Evolutionary conservation across 1,140 invertebrate species (phyloP), one percentile per base, ranked within the genome.

Genomic region (Acromyrmex heyeri): DNA sequence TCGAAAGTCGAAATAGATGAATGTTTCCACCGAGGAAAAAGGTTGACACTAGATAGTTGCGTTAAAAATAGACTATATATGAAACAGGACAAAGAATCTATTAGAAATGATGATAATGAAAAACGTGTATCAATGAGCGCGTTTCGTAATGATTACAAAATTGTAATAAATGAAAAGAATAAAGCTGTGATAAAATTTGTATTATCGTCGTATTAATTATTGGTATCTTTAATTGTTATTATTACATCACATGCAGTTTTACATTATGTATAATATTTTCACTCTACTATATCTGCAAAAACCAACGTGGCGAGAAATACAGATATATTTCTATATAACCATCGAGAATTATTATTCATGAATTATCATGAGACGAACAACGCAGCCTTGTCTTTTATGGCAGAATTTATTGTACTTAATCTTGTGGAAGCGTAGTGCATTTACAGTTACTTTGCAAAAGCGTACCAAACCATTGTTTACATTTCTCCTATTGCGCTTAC

Each of bases 381-480:
- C 38, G n/a, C 18, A 6, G 69, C 14, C 18, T 7, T 6, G 12
- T 73, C 38, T 38, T 75, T 75, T 62, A 34, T 21, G 38, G 38
- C 27, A 48, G 24, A 83, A 83, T 73, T n/a, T 61, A 83, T 75
- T 61, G 27, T 38, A 48, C 70, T 61, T 83, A 83, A 73, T 83
- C 79, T 83, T 83, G 55, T 21, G 24, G 69, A 72, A 70, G 79
- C 79, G 57, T 44, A 61, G 55, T 83, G 55, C 69, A 83, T 83
- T 83, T 83, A 34, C 69, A 21, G 76, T 79, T 67, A 67, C 8
- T 83, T 34, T 83, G 79, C 44, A 83, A 83, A 75, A n/a, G 38
- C 69, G 79, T 61, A 72, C n/a, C 53, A 27, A 18, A 82, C 53
- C 79, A 83, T 83, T 75, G 79, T 83, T 83, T 83, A 83, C 79